Evolutionary conservation across 2,888 invertebrate genomes (phyloP).

Genomic region (Dimorphilus gyrociliatus): DNA sequence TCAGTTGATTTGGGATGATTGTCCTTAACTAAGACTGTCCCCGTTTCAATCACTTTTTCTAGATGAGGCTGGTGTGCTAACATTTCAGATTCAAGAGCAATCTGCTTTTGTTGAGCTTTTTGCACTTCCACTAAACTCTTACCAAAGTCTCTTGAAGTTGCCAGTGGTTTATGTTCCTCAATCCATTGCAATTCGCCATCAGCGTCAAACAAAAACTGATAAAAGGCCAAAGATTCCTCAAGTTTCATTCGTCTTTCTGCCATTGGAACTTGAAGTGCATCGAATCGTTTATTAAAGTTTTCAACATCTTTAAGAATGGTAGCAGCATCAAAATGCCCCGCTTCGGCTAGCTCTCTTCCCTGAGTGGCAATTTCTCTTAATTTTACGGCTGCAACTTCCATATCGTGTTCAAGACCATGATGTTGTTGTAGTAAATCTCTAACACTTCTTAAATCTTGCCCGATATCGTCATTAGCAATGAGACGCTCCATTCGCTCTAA

Average conservation of each 20-base stretch:
- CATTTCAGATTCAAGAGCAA: constrained; percentile 63
- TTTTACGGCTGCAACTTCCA: constrained; percentile 63
- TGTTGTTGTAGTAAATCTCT: constrained; percentile 76
- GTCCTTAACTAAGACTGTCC: constrained; percentile 54
- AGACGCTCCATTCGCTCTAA: constrained; percentile 66
- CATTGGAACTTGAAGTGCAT: constrained; percentile 55
- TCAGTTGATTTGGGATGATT: constrained; percentile 62
- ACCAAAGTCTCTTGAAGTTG: constrained; percentile 53
- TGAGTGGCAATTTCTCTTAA: constrained; percentile 58
- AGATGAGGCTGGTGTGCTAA: constrained; percentile 67
- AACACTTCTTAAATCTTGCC: constrained; percentile 74
- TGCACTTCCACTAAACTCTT: constrained; percentile 80
- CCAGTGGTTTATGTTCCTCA: constrained; percentile 66
- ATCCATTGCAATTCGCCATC: constrained; percentile 89
- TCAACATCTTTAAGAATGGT: constrained; percentile 63
- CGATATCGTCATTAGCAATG: constrained; percentile 57
- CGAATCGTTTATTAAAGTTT: constrained; percentile 53
- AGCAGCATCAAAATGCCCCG: constrained; percentile 82
- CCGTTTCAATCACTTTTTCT: constrained; percentile 63
- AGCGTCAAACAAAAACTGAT: constrained; percentile 82
- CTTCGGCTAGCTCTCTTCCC: constrained; percentile 70
- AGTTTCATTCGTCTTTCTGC: constrained; percentile 54
- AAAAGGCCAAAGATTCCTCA: constrained; percentile 71
- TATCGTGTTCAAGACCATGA: constrained; percentile 67
- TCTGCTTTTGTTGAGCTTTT: constrained; percentile 77